A percentile compares a stretch with the other conserved stretches of the same genome.
Conservation (phyloP, 2,888 invertebrate genomes). For the Tillus elongatus region DNA sequence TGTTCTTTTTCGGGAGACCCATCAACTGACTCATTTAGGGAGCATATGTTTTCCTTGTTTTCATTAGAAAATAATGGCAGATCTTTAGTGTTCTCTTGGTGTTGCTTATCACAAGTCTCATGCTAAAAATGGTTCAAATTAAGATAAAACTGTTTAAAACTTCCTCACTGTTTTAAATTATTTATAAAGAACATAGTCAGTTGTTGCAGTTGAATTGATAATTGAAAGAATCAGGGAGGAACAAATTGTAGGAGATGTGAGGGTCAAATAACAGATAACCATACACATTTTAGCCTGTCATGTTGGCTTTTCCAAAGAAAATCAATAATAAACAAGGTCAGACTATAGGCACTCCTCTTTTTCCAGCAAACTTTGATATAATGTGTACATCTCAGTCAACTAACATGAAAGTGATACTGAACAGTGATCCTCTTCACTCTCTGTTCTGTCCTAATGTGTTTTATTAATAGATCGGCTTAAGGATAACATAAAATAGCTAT, state of each 20-base stretch:
- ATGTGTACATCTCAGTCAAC: no score
- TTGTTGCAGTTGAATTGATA: constrained; percentile 9
- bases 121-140: constrained; percentile 13
- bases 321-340: constrained; percentile 35
- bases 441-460: background rate
- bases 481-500: no score
- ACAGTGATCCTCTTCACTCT: background rate
- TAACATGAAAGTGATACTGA: background rate
- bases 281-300: constrained; percentile 27
- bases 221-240: constrained; percentile 18
- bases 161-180: no score
- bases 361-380: constrained; percentile 12
- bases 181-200: no score
- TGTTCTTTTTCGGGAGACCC: constrained; percentile 19
- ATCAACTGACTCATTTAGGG: constrained; percentile 18
- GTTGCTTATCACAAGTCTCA: constrained; percentile 25
- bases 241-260: constrained; percentile 23
- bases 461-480: no score
- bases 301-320: constrained; percentile 28
- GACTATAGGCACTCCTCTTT: constrained; percentile 26
- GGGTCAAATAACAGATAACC: constrained; percentile 25
- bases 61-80: constrained; percentile 23
- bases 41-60: constrained; percentile 24
- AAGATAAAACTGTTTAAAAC: no score
- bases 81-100: constrained; percentile 25